phyloP scores from a whole-genome alignment of 2,113 vertebrate genomes.

The Rana temporaria region DNA sequence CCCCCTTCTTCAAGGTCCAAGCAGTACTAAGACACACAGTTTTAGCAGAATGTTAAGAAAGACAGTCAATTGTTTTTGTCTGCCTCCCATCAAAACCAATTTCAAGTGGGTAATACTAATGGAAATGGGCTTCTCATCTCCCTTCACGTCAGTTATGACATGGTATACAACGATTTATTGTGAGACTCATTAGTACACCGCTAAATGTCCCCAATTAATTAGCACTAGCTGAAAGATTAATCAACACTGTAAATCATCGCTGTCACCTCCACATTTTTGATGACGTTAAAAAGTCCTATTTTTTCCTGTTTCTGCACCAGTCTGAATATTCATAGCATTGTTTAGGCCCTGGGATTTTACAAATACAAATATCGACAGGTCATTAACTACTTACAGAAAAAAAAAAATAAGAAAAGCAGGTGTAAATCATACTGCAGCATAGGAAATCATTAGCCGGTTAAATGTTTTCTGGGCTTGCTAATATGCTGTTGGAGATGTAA shows the following conservation, averaged over 20 bases:
- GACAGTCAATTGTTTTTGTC: too few species aligned
- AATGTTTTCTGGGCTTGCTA: slow-evolving; percentile 4
- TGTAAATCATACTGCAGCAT: slow-evolving; percentile 12
- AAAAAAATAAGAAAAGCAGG: background rate
- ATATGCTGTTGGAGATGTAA: slow-evolving; percentile 9
- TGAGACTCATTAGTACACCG: slow-evolving; percentile 60
- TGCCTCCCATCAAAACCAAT: background rate
- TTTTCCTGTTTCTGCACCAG: slow-evolving; percentile 70
- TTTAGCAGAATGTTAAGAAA: too few species aligned
- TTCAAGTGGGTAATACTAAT: slow-evolving; percentile 35
- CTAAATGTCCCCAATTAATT: slow-evolving; percentile 72
- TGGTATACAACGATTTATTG: slow-evolving; percentile 37
- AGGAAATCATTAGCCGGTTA: slow-evolving; percentile 23
- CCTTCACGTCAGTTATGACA: slow-evolving; percentile 54
- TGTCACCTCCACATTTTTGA: slow-evolving; percentile 66
- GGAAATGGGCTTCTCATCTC: slow-evolving; percentile 29
- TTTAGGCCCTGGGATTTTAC: slow-evolving; percentile 65
- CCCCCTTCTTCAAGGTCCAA: too few species aligned
- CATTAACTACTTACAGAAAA: slow-evolving; percentile 29
- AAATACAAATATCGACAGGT: slow-evolving; percentile 60
- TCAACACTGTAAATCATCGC: slow-evolving; percentile 60
- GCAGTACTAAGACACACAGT: too few species aligned
- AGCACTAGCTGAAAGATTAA: slow-evolving; percentile 62
- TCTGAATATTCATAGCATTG: slow-evolving; percentile 63
- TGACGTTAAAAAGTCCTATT: slow-evolving; percentile 64